Percentiles rank a stretch among this genome's conserved stretches.
Conservation (phyloP, 2,888 invertebrate genomes). For the Candidula unifasciata region DNA sequence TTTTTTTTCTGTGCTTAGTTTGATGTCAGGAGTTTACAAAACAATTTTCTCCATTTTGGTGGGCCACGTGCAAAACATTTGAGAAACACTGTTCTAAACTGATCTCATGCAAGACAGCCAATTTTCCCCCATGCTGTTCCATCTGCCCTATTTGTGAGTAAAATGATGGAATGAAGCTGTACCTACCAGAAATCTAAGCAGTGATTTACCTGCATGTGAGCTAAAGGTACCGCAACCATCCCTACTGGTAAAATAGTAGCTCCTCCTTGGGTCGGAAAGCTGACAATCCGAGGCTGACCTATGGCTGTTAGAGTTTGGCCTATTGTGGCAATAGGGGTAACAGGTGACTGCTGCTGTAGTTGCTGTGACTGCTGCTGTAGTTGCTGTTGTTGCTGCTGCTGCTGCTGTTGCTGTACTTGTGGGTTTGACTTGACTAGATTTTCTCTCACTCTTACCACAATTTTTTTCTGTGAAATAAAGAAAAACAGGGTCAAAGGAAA, state of each 20-base stretch:
- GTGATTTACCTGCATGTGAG: conserved; percentile 52
- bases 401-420: not conserved
- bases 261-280: conserved; percentile 48
- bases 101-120: too few species aligned
- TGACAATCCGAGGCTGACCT: conserved; percentile 45
- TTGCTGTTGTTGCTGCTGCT: not conserved
- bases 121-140: too few species aligned
- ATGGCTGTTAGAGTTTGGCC: conserved; percentile 49
- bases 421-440: conserved; percentile 46
- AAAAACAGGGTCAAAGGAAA: too few species aligned
- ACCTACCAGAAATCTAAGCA: too few species aligned
- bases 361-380: too few species aligned
- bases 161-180: too few species aligned
- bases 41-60: too few species aligned
- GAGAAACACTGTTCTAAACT: too few species aligned
- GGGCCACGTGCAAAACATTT: too few species aligned
- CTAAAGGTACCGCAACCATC: conserved; percentile 54
- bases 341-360: conserved; percentile 10
- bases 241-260: conserved; percentile 50
- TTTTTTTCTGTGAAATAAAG: conserved; percentile 50
- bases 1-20: too few species aligned
- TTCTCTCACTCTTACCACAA: conserved; percentile 56
- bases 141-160: too few species aligned
- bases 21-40: too few species aligned
- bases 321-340: conserved; percentile 12